Evolutionary conservation across 2,888 invertebrate genomes (phyloP).

Genomic region (Arrhopalites spinosus): DNA sequence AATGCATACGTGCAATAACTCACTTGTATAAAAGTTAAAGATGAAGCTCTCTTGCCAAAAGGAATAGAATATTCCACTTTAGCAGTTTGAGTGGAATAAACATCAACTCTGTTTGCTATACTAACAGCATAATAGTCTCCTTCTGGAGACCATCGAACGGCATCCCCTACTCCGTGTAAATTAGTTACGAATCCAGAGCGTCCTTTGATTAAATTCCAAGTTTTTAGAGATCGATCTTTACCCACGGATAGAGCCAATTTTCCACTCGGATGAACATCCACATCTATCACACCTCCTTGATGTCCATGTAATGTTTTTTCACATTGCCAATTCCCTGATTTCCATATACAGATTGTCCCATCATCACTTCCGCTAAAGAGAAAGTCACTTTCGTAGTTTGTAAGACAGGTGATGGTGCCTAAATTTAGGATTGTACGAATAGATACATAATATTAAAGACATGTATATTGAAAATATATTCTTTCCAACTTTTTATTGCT

Average conservation of each 20-base stretch:
- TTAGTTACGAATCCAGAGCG: conserved; percentile 89
- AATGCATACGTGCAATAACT: conserved; percentile 53
- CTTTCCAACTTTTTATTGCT: background rate
- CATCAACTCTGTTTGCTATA: conserved; percentile 73
- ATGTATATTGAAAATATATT: background rate
- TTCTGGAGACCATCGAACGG: conserved; percentile 72
- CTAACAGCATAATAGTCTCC: conserved; percentile 78
- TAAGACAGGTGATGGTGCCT: conserved; percentile 76
- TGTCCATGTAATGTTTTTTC: conserved; percentile 79
- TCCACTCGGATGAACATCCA: conserved; percentile 86
- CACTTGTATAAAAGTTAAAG: conserved; percentile 70
- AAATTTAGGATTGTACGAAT: conserved; percentile 38
- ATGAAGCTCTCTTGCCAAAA: conserved; percentile 72
- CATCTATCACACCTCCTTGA: conserved; percentile 67
- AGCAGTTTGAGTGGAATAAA: conserved; percentile 81
- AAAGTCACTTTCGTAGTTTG: conserved; percentile 75
- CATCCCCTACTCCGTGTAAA: conserved; percentile 67
- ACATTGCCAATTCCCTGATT: conserved; percentile 82
- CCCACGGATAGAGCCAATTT: conserved; percentile 87
- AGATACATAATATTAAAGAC: background rate
- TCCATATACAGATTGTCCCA: conserved; percentile 79
- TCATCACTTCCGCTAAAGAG: conserved; percentile 83
- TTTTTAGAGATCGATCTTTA: conserved; percentile 78
- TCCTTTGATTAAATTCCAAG: conserved; percentile 94
- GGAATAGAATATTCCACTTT: conserved; percentile 71